Conservation (phyloP, 2,888 invertebrate species). For the Axea sp. region DNA sequence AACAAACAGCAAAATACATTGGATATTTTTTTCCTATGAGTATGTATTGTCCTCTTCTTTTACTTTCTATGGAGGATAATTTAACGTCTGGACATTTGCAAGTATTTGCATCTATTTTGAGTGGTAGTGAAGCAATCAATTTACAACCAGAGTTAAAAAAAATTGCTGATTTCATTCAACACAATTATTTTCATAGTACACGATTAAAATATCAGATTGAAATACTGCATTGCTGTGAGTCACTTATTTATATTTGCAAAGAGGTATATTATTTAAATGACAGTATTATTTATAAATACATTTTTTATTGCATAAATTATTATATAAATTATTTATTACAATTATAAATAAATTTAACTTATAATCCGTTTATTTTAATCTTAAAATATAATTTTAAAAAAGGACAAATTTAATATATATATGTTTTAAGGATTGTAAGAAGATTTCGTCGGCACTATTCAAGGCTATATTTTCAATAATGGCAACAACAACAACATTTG, state of each 20-base stretch:
- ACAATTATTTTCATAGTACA: slow-evolving; percentile 82
- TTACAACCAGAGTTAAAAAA: slow-evolving; percentile 81
- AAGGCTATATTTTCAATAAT: slow-evolving; percentile 71
- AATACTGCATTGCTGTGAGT: slow-evolving; percentile 81
- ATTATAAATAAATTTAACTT: no score
- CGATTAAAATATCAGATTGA: slow-evolving; percentile 83
- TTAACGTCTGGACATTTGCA: slow-evolving; percentile 81
- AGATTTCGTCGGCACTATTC: slow-evolving; percentile 72
- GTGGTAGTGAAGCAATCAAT: slow-evolving; percentile 81
- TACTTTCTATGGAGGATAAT: slow-evolving; percentile 83
- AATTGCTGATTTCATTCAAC: slow-evolving; percentile 82
- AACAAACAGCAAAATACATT: slow-evolving; percentile 85
- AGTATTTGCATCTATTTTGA: slow-evolving; percentile 83
- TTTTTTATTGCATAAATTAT: no score
- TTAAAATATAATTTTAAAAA: no score
- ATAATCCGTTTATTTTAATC: no score
- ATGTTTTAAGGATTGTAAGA: slow-evolving; percentile 63
- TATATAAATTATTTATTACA: no score
- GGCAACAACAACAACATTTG: slow-evolving; percentile 66
- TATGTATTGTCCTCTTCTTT: slow-evolving; percentile 85
- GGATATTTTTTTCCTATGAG: slow-evolving; percentile 87
- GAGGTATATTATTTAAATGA: slow-evolving; percentile 69
- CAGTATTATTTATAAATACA: no score
- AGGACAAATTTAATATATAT: no score
- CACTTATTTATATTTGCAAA: slow-evolving; percentile 80